Conservation (phyloP, 1,140 invertebrate species). For the Eriosoma lanigerum region DNA sequence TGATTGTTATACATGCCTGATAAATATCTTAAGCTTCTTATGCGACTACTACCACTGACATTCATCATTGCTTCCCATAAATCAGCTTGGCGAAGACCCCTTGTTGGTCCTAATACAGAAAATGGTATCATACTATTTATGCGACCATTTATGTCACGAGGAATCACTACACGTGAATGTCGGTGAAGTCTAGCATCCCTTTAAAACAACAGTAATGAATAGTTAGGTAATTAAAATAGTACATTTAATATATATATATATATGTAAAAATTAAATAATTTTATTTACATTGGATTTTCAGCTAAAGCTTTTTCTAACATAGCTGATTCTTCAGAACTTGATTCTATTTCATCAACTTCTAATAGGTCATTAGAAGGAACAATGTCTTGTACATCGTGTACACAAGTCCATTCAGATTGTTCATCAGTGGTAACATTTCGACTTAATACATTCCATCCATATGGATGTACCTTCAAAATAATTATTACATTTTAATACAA, state of each 20-base stretch:
- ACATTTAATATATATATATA: background rate
- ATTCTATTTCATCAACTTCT: slow-evolving; percentile 52
- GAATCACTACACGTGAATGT: slow-evolving; percentile 41
- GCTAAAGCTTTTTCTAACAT: slow-evolving; percentile 29
- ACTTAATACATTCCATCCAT: slow-evolving; percentile 85
- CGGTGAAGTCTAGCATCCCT: slow-evolving; percentile 24
- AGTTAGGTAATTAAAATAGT: too few relatives aligned
- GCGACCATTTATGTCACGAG: slow-evolving; percentile 15
- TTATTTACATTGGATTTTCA: slow-evolving; percentile 32
- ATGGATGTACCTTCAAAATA: slow-evolving; percentile 73
- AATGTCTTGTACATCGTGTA: slow-evolving; percentile 84
- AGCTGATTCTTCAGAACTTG: slow-evolving; percentile 47
- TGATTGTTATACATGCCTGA: slow-evolving; percentile 12
- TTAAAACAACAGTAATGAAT: background rate
- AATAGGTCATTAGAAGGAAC: slow-evolving; percentile 9
- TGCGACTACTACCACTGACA: slow-evolving; percentile 22
- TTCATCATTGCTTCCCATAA: slow-evolving; percentile 49
- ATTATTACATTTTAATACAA: background rate
- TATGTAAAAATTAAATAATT: background rate
- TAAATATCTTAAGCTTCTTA: slow-evolving; percentile 50
- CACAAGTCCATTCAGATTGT: slow-evolving; percentile 88
- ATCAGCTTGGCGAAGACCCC: slow-evolving; percentile 41
- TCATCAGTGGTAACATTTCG: slow-evolving; percentile 84
- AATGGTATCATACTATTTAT: slow-evolving; percentile 44
- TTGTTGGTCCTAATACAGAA: slow-evolving; percentile 45